Evolutionary conservation across 2,113 vertebrate species (phyloP).

Genomic region (Anser brachyrhynchus): DNA sequence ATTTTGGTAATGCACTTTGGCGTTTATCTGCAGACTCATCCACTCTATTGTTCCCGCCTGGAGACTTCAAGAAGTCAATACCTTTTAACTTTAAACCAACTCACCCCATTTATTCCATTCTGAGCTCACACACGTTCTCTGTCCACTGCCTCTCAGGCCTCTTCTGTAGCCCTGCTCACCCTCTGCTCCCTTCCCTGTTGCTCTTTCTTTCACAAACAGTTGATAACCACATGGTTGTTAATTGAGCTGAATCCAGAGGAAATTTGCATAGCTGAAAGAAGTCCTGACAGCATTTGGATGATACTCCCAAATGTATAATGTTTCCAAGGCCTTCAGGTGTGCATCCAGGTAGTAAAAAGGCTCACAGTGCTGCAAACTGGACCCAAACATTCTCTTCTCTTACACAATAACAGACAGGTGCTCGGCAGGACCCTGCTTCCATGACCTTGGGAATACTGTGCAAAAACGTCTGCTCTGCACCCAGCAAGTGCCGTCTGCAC

Average conservation of each 20-base stretch:
- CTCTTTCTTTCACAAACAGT: not conserved
- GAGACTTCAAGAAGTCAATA: not conserved
- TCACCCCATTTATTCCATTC: not conserved
- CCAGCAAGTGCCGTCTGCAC: not conserved
- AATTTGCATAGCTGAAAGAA: accelerated
- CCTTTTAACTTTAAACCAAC: not conserved
- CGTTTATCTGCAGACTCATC: not conserved
- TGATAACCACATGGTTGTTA: not conserved
- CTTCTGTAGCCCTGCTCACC: not conserved
- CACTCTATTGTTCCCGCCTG: not conserved
- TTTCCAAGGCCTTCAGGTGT: not conserved
- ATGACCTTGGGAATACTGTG: conserved; percentile 54
- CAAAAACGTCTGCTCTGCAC: conserved; percentile 5
- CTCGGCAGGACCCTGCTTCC: not conserved
- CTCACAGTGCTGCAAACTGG: not conserved
- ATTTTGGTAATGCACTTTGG: not conserved
- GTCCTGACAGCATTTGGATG: not conserved
- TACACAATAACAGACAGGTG: conserved; percentile 38
- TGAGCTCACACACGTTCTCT: not conserved
- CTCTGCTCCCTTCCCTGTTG: not conserved
- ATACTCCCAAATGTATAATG: not conserved
- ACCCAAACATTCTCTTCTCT: not conserved
- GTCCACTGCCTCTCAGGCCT: not conserved
- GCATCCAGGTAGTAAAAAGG: not conserved
- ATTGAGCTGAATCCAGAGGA: not conserved